These are phyloP conservation scores for Eupithecia centaureata DNA, from an alignment of 2,888 invertebrate species.

Conservation along the genomic window DNA sequence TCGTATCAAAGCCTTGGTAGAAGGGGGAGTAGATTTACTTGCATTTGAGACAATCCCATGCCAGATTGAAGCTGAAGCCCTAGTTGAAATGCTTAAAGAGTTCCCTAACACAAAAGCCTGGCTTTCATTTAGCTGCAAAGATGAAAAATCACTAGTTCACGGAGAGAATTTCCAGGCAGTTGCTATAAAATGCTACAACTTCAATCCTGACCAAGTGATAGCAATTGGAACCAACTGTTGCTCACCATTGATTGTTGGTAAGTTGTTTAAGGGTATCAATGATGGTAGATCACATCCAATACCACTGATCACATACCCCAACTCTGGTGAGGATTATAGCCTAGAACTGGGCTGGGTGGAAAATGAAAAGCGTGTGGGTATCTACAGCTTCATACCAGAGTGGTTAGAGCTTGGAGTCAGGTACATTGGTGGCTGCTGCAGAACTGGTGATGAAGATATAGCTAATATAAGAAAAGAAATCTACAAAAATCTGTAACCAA, in stretches of 20 bases:
- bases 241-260: slow-evolving; percentile 65
- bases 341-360: slow-evolving; percentile 86
- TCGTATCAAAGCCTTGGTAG: slow-evolving; percentile 89
- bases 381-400: slow-evolving; percentile 87
- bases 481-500: slow-evolving; percentile 25
- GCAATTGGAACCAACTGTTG: slow-evolving; percentile 96
- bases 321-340: slow-evolving; percentile 92
- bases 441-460: slow-evolving; percentile 91
- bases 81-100: slow-evolving; percentile 89
- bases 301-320: slow-evolving; percentile 94
- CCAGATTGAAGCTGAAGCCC: slow-evolving; percentile 90
- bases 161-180: slow-evolving; percentile 90
- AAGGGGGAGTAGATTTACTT: slow-evolving; percentile 92
- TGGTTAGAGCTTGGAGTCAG: slow-evolving; percentile 92
- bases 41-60: slow-evolving; percentile 97
- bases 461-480: slow-evolving; percentile 79
- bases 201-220: slow-evolving; percentile 86
- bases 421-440: slow-evolving; percentile 96
- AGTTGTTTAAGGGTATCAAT: slow-evolving; percentile 65
- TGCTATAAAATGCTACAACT: slow-evolving; percentile 86
- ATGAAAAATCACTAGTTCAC: slow-evolving; percentile 84
- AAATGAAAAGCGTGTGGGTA: slow-evolving; percentile 85
- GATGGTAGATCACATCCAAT: slow-evolving; percentile 66
- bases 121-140: slow-evolving; percentile 93
- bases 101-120: slow-evolving; percentile 92